Base-by-base conservation (phyloP, 2,888 invertebrate genomes). In the Willowsia nigromaculata region DNA sequence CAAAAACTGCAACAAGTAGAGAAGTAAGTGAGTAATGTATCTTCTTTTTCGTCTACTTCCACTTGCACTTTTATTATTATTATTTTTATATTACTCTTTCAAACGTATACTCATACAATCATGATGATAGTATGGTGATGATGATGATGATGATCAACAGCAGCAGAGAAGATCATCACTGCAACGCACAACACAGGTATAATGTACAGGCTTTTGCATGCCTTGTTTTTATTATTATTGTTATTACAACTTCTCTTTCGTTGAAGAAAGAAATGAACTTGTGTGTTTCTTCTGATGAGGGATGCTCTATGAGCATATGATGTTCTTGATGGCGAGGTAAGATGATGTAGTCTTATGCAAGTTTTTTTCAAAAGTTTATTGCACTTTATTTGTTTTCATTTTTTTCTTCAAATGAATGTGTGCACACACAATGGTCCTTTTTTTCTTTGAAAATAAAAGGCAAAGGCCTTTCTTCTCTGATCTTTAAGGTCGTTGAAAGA, bases 301-400 rank as follows among this genome's bases (percentile, higher is more conserved):
- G 68, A 59, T 59, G 22, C 2, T 27, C 3, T 30, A 43, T 56
- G 56, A 22, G 22, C 22, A 56, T 56, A 74, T 47, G 43, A 22
- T 22, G 68, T 40, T 68, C 37, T n/a, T 62, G n/a, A 37, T 71
- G 74, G 56, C 30, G 56, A 50, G 74, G 18, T 74, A 40, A 76
- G 37, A 53, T 83, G 76, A 85, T 76, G 74, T 89, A 74, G 37
- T 78, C 89, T 89, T 89, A 89, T 89, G 89, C 85, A 89, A 89
- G 85, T 84, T 85, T 80, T 86, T 80, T 85, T 89, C 59, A 74
- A 89, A 89, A 85, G 89, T 89, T 89, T 89, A 89, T 89, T 89
- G 89, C 89, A 89, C 89, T 89, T 89, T 81, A 81, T 89, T 89
- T 89, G 81, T 89, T 89, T 89, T 84, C 83, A 84, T 89, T 89